Conservation (phyloP, 2,888 invertebrate species). For the Embidobia sp. region DNA sequence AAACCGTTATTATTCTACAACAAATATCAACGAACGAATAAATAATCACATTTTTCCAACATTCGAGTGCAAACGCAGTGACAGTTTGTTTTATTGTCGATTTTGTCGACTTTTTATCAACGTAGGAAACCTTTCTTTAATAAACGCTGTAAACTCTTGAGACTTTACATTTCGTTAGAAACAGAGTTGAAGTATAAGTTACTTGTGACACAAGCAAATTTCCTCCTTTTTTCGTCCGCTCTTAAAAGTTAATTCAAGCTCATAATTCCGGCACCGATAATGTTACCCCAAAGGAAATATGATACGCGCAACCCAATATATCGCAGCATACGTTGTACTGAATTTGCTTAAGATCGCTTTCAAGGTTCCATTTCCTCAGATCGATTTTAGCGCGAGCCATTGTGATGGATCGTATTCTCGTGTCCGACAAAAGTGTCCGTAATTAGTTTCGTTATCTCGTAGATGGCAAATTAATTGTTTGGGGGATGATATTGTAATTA, state of each 20-base stretch:
- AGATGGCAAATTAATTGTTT: conserved; percentile 36
- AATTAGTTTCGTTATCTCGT: conserved; percentile 25
- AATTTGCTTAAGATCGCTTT: conserved; percentile 53
- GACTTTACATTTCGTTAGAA: too few species aligned
- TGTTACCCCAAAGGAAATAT: conserved; percentile 32
- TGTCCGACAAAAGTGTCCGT: conserved; percentile 19
- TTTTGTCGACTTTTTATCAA: too few species aligned
- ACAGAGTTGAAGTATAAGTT: too few species aligned
- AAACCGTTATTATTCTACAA: too few species aligned
- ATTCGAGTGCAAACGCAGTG: too few species aligned
- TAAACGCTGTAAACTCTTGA: too few species aligned
- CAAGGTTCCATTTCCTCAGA: conserved; percentile 38
- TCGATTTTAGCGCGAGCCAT: conserved; percentile 19
- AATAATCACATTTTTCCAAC: too few species aligned
- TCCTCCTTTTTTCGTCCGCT: too few species aligned
- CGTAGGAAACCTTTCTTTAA: too few species aligned
- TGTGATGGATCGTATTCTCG: conserved; percentile 18
- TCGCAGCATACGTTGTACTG: conserved; percentile 16
- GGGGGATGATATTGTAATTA: conserved; percentile 6
- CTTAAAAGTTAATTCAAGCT: conserved; percentile 32
- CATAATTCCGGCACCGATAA: conserved; percentile 17
- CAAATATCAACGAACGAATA: too few species aligned
- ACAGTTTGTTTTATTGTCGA: too few species aligned
- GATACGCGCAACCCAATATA: conserved; percentile 44
- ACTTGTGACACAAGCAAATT: too few species aligned